Evolutionary conservation across 2,797 vertebrate species (phyloP).

Genomic region (Astyanax mexicanus): DNA sequence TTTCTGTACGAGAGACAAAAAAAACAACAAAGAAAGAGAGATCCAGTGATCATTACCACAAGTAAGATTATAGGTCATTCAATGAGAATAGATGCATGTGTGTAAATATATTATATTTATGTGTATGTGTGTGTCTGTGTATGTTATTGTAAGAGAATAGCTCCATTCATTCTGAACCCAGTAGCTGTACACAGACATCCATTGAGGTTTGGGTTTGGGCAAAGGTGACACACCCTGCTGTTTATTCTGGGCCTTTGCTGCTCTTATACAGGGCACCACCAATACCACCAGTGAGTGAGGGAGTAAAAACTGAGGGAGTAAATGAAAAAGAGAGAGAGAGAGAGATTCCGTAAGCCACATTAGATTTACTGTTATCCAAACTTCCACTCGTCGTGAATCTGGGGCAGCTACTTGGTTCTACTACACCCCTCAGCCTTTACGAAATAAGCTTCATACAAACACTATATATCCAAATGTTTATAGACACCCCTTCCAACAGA

Average conservation of each 20-base stretch:
- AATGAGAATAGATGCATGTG: constrained; percentile 22
- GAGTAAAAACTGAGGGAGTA: too few relatives aligned
- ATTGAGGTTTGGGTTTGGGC: constrained; percentile 74
- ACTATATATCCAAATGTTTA: too few relatives aligned
- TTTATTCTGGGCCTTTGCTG: constrained; percentile 66
- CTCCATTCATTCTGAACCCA: constrained; percentile 61
- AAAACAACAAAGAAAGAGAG: not conserved
- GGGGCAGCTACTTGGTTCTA: too few relatives aligned
- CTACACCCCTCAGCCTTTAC: too few relatives aligned
- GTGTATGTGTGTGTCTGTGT: constrained; percentile 37
- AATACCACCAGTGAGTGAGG: not conserved
- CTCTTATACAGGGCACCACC: constrained; percentile 8
- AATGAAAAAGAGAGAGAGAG: too few relatives aligned
- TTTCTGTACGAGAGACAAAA: not conserved
- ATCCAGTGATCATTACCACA: not conserved
- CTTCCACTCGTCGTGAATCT: too few relatives aligned
- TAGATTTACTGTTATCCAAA: not conserved
- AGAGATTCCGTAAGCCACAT: not conserved
- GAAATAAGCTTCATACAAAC: too few relatives aligned
- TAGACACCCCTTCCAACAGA: too few relatives aligned
- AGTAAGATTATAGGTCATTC: not conserved
- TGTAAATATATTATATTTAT: constrained; percentile 50
- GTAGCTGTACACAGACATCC: constrained; percentile 71
- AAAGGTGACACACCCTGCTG: constrained; percentile 54
- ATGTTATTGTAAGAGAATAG: constrained; percentile 63